Evolutionary conservation across 2,797 vertebrate species (phyloP).

Genomic region (Triplophysa yarkandensis): DNA sequence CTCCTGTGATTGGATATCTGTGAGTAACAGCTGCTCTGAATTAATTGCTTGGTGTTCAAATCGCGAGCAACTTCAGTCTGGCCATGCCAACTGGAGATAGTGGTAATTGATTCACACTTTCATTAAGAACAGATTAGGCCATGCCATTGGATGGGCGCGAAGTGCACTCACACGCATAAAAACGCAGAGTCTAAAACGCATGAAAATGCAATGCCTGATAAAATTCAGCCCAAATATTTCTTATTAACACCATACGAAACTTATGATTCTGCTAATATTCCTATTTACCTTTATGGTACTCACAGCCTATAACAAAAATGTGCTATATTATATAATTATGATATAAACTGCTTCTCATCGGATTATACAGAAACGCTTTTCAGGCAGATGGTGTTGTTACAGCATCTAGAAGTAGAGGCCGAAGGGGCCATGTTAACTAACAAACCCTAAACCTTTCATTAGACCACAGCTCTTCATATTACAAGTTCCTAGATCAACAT

Average conservation of each 20-base stretch:
- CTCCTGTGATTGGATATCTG: conserved; percentile 43
- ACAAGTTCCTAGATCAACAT: neutral
- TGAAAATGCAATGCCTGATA: neutral
- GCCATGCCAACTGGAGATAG: conserved; percentile 66
- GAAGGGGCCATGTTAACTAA: neutral
- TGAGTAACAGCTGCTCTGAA: conserved; percentile 56
- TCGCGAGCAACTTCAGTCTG: conserved; percentile 64
- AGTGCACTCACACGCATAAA: conserved; percentile 18
- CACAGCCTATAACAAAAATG: neutral
- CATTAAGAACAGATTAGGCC: conserved; percentile 66
- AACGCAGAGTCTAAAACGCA: neutral
- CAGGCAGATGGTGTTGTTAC: neutral
- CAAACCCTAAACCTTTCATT: neutral
- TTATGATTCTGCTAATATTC: neutral
- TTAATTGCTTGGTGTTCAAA: conserved; percentile 65
- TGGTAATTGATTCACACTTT: conserved; percentile 70
- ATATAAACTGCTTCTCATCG: neutral
- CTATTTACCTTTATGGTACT: neutral
- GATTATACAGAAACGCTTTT: neutral
- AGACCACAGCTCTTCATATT: neutral
- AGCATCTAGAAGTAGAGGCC: neutral
- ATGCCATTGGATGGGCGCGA: conserved; percentile 44
- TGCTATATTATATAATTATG: neutral
- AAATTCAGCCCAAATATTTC: neutral
- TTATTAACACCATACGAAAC: neutral